Conservation (phyloP, 2,797 vertebrate species). For the Numenius phaeopus region DNA sequence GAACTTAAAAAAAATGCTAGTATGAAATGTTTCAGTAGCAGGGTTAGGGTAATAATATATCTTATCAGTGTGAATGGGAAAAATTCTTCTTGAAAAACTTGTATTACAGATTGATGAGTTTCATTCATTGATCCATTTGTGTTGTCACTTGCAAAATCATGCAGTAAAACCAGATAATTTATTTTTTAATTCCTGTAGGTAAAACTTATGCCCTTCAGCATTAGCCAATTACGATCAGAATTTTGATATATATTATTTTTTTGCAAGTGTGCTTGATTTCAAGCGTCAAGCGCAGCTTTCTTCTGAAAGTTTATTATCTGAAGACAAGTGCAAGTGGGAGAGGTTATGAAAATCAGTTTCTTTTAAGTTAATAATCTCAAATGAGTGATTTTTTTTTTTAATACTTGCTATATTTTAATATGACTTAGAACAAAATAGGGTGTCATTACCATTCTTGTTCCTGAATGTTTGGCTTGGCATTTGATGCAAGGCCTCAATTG, state of each 20-base stretch:
- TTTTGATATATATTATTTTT: neutral
- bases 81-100: neutral
- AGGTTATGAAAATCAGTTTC: slow-evolving; percentile 19
- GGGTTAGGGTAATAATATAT: neutral
- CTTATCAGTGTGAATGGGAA: neutral
- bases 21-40: neutral
- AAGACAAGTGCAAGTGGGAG: slow-evolving; percentile 19
- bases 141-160: neutral
- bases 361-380: slow-evolving; percentile 15
- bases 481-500: slow-evolving; percentile 64
- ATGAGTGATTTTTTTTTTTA: slow-evolving; percentile 23
- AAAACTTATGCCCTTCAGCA: neutral
- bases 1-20: neutral
- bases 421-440: slow-evolving; percentile 64
- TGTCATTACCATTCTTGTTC: slow-evolving; percentile 71
- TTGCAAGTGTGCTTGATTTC: neutral
- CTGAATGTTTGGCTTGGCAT: slow-evolving; percentile 75
- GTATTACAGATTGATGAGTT: neutral
- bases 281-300: neutral
- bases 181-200: neutral
- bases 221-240: neutral
- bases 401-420: slow-evolving; percentile 56
- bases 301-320: slow-evolving; percentile 6
- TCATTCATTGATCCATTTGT: neutral
- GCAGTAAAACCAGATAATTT: neutral